Evolutionary conservation across 2,797 vertebrate genomes (phyloP), one percentile per base, ranked within the genome.

Genomic region (Micromesistius poutassou): DNA sequence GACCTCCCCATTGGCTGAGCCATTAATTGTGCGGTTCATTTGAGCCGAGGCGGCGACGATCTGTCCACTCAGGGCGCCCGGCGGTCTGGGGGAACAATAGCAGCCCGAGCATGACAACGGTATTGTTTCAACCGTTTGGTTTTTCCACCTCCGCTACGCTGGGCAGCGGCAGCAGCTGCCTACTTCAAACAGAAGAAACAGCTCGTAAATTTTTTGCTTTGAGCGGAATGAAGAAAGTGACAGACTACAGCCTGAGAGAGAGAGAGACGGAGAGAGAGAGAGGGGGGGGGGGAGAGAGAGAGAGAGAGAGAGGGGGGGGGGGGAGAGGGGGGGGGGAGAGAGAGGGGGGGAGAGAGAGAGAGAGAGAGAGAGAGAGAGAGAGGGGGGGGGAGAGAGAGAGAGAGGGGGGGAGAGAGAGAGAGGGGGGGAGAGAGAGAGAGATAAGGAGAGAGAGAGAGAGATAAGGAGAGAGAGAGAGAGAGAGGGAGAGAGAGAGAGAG

Each of bases 121-220:
- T 62, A 8, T n/a, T 25, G 55, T n/a, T 46, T 30, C 13, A 74
- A 50, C 19, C 8, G 31, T 36, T 73, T 75, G 79, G 72, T 50
- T 82, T 82, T 50, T 50, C 46, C 46, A 50, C 46, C 46, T 50
- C 46, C 22, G 46, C 5, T 16, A 74, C 55, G 71, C 40, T 22
- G 71, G 81, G 81, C 83, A 81, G 79, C 74, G n/a, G 80, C 77
- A 90, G 78, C 89, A 93, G 91, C 90, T 91, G 90, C 86, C 76
- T 42, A 81, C 86, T 87, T 81, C 73, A 83, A 88, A 89, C 82
- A 82, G 89, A 80, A 84, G n/a, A 84, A 91, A 88, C 84, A 85
- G 86, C 80, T 90, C 85, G 75, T 93, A 91, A 93, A 93, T 90
- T 78, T 8, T 81, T 25, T 16, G 74, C 38, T 80, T 72, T 25